These are phyloP conservation scores for Pterostichus madidus DNA, from an alignment of 2,888 invertebrate genomes.

Conservation along the genomic window DNA sequence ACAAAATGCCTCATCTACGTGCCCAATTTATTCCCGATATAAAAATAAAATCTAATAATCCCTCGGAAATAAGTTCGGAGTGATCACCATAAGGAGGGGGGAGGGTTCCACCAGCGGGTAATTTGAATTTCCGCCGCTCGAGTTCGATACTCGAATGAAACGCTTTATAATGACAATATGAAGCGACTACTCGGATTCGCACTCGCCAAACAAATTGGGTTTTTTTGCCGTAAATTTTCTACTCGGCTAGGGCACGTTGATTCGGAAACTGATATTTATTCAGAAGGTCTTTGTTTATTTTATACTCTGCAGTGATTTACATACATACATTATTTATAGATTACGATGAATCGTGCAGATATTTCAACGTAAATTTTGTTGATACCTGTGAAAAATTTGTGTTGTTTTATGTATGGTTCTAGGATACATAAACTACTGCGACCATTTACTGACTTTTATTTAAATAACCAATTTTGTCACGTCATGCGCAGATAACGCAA, in stretches of 20 bases:
- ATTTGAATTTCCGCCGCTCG: constrained; percentile 51
- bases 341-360: constrained; percentile 45
- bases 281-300: constrained; percentile 63
- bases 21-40: constrained; percentile 66
- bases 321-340: constrained; percentile 65
- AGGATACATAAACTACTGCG: neutral
- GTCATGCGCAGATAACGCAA: too few species aligned
- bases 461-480: too few species aligned
- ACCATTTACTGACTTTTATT: constrained; percentile 10
- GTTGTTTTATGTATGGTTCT: constrained; percentile 29
- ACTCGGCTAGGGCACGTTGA: constrained; percentile 51
- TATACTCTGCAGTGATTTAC: constrained; percentile 56
- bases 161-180: constrained; percentile 61
- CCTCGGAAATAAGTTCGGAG: constrained; percentile 61
- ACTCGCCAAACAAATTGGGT: constrained; percentile 51
- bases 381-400: constrained; percentile 19
- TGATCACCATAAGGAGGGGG: constrained; percentile 12
- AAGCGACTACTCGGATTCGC: neutral
- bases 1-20: constrained; percentile 62
- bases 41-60: constrained; percentile 67
- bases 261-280: constrained; percentile 65
- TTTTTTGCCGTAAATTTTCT: constrained; percentile 51
- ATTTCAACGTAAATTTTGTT: neutral
- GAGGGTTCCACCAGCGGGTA: constrained; percentile 3
- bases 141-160: constrained; percentile 44